A percentile compares a stretch with the other conserved stretches of the same genome.
Conservation (phyloP, 2,888 invertebrate genomes). For the Helleia helle region DNA sequence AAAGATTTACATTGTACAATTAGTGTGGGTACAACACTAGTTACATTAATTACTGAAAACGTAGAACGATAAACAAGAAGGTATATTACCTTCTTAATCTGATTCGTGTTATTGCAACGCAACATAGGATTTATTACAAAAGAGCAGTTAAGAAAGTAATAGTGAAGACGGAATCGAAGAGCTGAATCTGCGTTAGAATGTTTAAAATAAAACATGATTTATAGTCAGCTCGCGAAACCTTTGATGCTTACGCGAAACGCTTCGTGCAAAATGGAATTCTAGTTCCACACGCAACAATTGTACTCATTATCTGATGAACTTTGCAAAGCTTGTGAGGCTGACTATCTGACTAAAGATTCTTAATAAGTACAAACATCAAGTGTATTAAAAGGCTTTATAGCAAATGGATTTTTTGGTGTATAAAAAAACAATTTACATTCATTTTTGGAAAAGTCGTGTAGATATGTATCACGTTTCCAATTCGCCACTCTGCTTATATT, state of each 20-base stretch:
- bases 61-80: slow-evolving; percentile 45
- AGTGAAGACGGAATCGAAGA: slow-evolving; percentile 45
- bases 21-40: slow-evolving; percentile 24
- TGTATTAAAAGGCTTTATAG: slow-evolving; percentile 2
- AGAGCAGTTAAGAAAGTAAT: slow-evolving; percentile 51
- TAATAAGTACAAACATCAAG: slow-evolving; percentile 9
- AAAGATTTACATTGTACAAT: slow-evolving; percentile 18
- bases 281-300: slow-evolving; percentile 74
- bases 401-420: neutral
- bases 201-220: slow-evolving; percentile 37
- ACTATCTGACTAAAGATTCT: slow-evolving; percentile 1
- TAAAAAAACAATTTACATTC: too few relatives aligned
- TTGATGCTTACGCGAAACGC: slow-evolving; percentile 58
- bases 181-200: slow-evolving; percentile 53
- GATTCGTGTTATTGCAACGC: slow-evolving; percentile 63
- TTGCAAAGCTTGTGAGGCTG: slow-evolving; percentile 30
- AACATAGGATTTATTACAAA: slow-evolving; percentile 40
- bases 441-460: too few relatives aligned
- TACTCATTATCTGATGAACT: slow-evolving; percentile 69
- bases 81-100: slow-evolving; percentile 56
- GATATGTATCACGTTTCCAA: slow-evolving; percentile 89
- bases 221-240: slow-evolving; percentile 39
- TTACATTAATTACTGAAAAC: slow-evolving; percentile 46
- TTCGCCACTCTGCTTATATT: slow-evolving; percentile 82
- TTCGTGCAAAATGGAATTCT: slow-evolving; percentile 68